phyloP scores from a whole-genome alignment of 2,113 vertebrate genomes.

The Caranx ignobilis region DNA sequence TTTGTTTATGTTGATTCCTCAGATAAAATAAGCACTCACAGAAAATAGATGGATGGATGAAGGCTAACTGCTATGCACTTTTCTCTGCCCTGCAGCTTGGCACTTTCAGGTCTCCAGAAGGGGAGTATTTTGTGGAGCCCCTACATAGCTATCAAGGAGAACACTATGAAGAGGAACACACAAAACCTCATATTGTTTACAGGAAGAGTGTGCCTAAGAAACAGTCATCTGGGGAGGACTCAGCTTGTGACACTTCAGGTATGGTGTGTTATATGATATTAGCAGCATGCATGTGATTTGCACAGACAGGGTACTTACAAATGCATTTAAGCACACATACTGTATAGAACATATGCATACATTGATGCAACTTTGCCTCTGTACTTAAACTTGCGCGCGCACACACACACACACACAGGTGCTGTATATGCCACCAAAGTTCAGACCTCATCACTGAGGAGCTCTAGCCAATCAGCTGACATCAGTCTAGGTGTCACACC shows the following conservation, averaged over 20 bases:
- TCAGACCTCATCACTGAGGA: constrained; percentile 10
- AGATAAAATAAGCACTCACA: background rate
- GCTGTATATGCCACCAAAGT: background rate
- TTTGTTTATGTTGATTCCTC: constrained; percentile 8
- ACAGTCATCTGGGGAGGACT: constrained; percentile 74
- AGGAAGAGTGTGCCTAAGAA: constrained; percentile 83
- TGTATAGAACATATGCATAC: background rate
- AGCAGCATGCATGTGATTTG: constrained; percentile 5
- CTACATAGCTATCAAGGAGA: constrained; percentile 88
- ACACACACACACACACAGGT: constrained; percentile 18
- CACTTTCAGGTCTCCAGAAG: constrained; percentile 96
- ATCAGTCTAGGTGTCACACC: constrained; percentile 24
- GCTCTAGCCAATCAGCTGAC: constrained; percentile 32
- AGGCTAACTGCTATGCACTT: constrained; percentile 48
- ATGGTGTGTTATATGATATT: constrained; percentile 39
- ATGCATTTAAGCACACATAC: background rate
- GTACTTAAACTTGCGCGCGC: background rate
- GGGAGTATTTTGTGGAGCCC: constrained; percentile 97
- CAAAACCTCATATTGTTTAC: constrained; percentile 96
- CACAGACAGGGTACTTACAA: background rate
- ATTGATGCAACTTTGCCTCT: background rate
- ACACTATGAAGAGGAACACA: constrained; percentile 93
- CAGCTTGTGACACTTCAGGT: constrained; percentile 93
- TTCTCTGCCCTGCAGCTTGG: constrained; percentile 87
- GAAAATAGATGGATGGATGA: constrained; percentile 14